phyloP scores from a whole-genome alignment of 2,113 vertebrate species.

The Phyllostomus discolor region DNA sequence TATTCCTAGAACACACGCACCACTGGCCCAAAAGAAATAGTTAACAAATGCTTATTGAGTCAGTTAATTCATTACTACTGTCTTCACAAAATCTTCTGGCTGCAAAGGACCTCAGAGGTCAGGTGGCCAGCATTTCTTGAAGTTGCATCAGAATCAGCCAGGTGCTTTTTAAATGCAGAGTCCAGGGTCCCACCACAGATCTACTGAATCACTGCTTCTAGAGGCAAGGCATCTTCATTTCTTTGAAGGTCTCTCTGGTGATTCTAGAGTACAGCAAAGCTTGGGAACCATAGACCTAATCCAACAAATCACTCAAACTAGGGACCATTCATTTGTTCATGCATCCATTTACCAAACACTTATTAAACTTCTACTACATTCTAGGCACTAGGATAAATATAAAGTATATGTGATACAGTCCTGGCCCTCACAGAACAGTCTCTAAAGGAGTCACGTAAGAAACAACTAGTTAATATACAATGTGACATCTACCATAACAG shows the following conservation, averaged over 20 bases:
- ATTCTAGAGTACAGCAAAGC: background rate
- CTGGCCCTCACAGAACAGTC: background rate
- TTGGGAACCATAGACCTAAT: background rate
- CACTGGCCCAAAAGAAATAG: background rate
- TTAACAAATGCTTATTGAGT: background rate
- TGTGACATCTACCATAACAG: background rate
- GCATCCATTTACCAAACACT: background rate
- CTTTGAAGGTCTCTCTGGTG: background rate
- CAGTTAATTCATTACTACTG: background rate
- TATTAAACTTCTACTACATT: background rate
- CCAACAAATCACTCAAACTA: background rate
- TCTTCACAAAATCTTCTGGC: background rate
- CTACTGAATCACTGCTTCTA: background rate
- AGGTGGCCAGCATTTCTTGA: background rate
- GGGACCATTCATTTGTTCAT: background rate
- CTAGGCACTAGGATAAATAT: background rate
- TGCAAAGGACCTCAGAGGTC: background rate
- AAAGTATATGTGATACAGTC: background rate
- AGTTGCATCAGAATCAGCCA: background rate
- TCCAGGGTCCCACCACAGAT: background rate
- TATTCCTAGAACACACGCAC: background rate
- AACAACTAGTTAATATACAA: background rate
- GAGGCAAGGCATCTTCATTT: background rate
- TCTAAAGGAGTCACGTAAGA: background rate
- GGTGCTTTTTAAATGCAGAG: background rate